phyloP scores from a whole-genome alignment of 2,113 vertebrate species.

The Microcebus griseorufus region DNA sequence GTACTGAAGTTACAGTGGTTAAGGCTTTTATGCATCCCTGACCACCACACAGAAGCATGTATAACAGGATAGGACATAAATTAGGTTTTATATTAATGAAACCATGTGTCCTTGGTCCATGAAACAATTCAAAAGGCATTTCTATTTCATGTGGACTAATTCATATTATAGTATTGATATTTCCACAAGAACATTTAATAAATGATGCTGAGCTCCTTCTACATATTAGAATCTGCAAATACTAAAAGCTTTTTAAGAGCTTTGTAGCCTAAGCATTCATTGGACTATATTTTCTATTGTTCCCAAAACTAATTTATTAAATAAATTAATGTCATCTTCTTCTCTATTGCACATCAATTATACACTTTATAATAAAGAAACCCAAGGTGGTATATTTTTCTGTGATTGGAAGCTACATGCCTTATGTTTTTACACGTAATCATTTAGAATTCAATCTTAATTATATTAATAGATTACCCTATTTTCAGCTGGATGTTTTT shows the following conservation, averaged over 20 bases:
- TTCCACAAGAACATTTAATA: not conserved
- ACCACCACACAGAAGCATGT: not conserved
- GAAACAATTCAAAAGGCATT: conserved; percentile 27
- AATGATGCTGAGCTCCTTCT: not conserved
- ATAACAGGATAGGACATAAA: not conserved
- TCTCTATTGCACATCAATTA: not conserved
- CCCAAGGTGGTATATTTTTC: not conserved
- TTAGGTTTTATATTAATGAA: conserved; percentile 26
- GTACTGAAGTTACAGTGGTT: not conserved
- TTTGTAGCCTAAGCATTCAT: not conserved
- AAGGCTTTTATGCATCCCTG: not conserved
- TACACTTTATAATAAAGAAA: conserved; percentile 35
- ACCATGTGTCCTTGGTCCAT: not conserved
- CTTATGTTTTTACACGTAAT: conserved; percentile 43
- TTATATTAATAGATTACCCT: not conserved
- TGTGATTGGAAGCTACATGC: not conserved
- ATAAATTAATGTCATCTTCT: conserved; percentile 45
- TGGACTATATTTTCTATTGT: not conserved
- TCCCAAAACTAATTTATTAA: not conserved
- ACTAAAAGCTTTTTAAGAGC: not conserved
- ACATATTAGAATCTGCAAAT: not conserved
- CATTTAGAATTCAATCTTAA: conserved; percentile 58
- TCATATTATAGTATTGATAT: conserved; percentile 21
- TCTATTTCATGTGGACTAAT: not conserved
- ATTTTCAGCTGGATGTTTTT: conserved; percentile 27